A percentile compares a stretch with the other conserved stretches of the same genome.
These are phyloP conservation scores for Charaxes varanes DNA, from an alignment of 1,140 invertebrate species.

Conservation along the genomic window DNA sequence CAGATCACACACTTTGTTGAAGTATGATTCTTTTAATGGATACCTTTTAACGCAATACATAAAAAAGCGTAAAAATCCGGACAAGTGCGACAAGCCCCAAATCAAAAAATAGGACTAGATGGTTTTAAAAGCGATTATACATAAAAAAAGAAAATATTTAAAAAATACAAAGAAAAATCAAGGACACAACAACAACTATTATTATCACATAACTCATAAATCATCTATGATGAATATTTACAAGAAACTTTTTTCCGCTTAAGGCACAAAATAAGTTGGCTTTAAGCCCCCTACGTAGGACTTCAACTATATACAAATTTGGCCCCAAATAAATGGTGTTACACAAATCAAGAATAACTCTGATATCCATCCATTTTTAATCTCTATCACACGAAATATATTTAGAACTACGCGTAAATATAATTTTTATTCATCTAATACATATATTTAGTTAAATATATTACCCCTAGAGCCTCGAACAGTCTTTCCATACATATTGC, in stretches of 20 bases:
- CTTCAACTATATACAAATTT: slow-evolving; percentile 45
- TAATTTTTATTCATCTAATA: slow-evolving; percentile 16
- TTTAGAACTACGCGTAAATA: slow-evolving; percentile 15
- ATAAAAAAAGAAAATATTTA: slow-evolving; percentile 2
- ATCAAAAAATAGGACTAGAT: slow-evolving; percentile 24
- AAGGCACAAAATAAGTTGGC: slow-evolving; percentile 52
- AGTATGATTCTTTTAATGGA: too few relatives aligned
- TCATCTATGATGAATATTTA: slow-evolving; percentile 64
- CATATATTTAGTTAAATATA: slow-evolving; percentile 9
- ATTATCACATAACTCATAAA: slow-evolving; percentile 50
- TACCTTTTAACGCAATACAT: too few relatives aligned
- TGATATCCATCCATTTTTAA: slow-evolving; percentile 1
- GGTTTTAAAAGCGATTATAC: slow-evolving; percentile 20
- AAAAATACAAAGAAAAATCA: slow-evolving; percentile 18
- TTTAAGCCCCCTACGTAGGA: slow-evolving; percentile 43
- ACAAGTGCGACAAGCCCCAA: too few relatives aligned
- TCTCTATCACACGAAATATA: slow-evolving; percentile 8
- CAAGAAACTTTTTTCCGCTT: slow-evolving; percentile 32
- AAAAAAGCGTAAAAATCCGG: too few relatives aligned
- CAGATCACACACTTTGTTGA: too few relatives aligned
- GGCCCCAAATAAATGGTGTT: slow-evolving; percentile 48
- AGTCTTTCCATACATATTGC: slow-evolving; percentile 49
- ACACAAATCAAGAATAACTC: slow-evolving; percentile 5
- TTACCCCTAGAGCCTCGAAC: slow-evolving; percentile 43
- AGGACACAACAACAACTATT: slow-evolving; percentile 40